Base-by-base conservation (phyloP, 2,797 vertebrate species). In the Bufotes viridis region DNA sequence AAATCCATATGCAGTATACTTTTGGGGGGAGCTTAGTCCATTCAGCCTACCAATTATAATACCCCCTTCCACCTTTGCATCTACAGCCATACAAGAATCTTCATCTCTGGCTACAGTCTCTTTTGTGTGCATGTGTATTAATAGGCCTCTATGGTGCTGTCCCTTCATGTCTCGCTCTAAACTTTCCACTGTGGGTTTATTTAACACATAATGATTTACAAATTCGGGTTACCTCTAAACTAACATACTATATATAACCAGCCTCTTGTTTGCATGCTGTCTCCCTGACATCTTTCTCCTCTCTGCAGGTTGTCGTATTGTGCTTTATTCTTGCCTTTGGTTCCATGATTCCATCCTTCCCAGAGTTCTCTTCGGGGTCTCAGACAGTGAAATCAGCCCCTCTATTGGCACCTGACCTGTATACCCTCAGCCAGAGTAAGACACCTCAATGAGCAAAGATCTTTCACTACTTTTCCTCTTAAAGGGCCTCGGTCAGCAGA, bases 301-400 rank as follows among this genome's bases (percentile, higher is more conserved):
- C 57, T 87, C 89, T 72, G 90, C 95, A 99, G 98, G 98, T 99
- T 94, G 96, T 99, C 94, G 97, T 95, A 83, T 90, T 99, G 94
- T 99, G 98, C 93, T 99, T 99, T 2, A 95, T 99, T 90, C 95
- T 99, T 93, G 97, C 99, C 92, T 95, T 99, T 94, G 98, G 98
- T 91, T 98, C 98, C 91, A 94, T 99, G 81, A 95, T 97, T 91
- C 97, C 98, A 83, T 98, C 97, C 94, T 94, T 98, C 91, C 95
- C 95, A 1, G 95, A 94, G 91, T 96, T 98, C 92, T 96, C 97
- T 91, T 95, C 96, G 88, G 90, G 95, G 92, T 95, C 96, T 81
- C 96, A 97, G 94, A 96, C 95, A 93, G 96, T 96, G 93, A 96
- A 96, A 95, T 93, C 96, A 22, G 88, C 93, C 65, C 94, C 96